Base-by-base conservation (phyloP, 1,140 invertebrate species). In the Mercenaria mercenaria region DNA sequence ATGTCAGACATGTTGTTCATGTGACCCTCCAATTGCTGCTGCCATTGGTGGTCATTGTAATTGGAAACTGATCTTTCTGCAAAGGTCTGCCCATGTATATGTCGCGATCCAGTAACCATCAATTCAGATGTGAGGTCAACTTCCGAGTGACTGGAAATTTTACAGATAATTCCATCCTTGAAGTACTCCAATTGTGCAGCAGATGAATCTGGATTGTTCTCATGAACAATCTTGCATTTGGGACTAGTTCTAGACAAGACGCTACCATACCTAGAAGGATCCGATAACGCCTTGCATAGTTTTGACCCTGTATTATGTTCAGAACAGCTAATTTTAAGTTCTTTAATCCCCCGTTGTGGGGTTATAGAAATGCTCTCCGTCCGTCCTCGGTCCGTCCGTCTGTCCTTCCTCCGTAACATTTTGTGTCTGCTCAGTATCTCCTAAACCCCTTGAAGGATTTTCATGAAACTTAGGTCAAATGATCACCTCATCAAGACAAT, bases 171-270 rank as follows among this genome's bases (percentile, higher is more conserved):
- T 43, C 23, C 67, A 69, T 85, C 39, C 13, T 15, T 20, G 32
- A 47, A 32, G 81, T 69, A 56, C 29, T 90, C 82, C 82, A 90
- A 43, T 69, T 23, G 6, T 79, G 26, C 15, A 90, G 56, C 6
- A 85, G 61, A 80, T 90, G 39, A 11, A 90, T 43, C 39, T 90
- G 89, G 43, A 90, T 80, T 29, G 89, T 52, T 85, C 81, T 84
- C 82, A 90, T 85, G 34, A 67, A 69, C 34, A 79, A 56, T n/a
- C 89, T 29, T 1, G 81, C 32, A 67, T 88, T 88, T 61, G 74
- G 85, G 11, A 88, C 69, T 0, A 80, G 29, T 79, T 88, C 47
- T 26, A 50, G n/a, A 34, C 39, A 79, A 6, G 41, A 79, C 6
- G 47, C 41, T 23, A 74, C 34, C 76, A 79, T 47, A 10, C 76